Base-by-base conservation (phyloP, 2,888 invertebrate species). In the Chalcis sispes region DNA sequence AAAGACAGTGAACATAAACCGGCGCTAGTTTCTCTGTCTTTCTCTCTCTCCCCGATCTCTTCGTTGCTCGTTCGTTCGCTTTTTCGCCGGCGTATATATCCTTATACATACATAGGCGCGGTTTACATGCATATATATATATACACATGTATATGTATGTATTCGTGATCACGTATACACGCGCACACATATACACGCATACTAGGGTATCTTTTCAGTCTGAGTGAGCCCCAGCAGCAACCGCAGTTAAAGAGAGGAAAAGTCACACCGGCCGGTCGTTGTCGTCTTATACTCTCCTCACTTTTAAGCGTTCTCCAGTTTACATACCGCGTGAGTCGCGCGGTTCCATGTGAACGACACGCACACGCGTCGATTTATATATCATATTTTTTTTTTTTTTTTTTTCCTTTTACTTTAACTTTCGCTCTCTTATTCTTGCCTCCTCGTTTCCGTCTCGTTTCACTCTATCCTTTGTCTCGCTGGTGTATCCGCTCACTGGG, bases 241-340 rank as follows among this genome's bases (percentile, higher is more conserved):
- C 13, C 7, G 42, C 42, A 13, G 42, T 13, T 2, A 27, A 50
- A 27, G 73, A 73, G 66, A 73, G 73, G 73, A 73, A 73, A 73
- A 73, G 73, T 73, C 15, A 5, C 36, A 27, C 73, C 72, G 72
- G 65, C 72, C 58, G 72, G 65, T 59, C 32, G n/a, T 8, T 1
- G 23, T 42, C 61, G 42, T 61, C 40, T n/a, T n/a, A n/a, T n/a
- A n/a, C n/a, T n/a, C n/a, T n/a, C n/a, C n/a, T n/a, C n/a, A n/a
- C 23, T 15, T 29, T 4, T 13, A 18, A 42, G n/a, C 64, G 72
- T 72, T 72, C 64, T 72, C 72, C 72, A 72, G 72, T 72, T 29
- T 40, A 20, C 13, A 29, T 18, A 29, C 42, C 56, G 61, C 32
- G n/a, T 27, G 40, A 25, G 25, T 20, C 27, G 52, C 36, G 18